Conservation (phyloP, 2,888 invertebrate species). For the Deilephila elpenor region DNA sequence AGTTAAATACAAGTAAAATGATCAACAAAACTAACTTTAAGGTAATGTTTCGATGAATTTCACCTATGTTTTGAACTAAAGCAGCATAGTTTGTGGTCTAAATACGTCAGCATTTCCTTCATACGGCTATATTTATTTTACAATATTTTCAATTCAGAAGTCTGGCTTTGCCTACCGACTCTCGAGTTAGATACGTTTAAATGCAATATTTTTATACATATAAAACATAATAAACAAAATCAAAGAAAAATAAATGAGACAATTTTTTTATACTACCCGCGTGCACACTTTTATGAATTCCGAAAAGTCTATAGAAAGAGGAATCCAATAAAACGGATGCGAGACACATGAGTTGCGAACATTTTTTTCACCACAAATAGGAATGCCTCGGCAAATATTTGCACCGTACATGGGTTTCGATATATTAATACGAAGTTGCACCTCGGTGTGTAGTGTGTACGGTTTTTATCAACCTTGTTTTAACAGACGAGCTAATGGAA, state of each 20-base stretch:
- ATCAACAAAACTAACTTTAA: no score
- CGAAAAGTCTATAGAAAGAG: constrained; percentile 11
- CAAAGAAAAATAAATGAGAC: neutral
- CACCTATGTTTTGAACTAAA: no score
- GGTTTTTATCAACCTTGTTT: constrained; percentile 11
- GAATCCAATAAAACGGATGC: constrained; percentile 21
- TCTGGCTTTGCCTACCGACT: no score
- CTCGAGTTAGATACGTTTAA: neutral
- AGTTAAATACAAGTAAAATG: neutral
- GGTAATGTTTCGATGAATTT: no score
- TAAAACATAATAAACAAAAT: neutral
- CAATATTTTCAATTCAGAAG: no score
- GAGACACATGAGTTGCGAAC: constrained; percentile 20
- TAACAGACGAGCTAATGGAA: constrained; percentile 13
- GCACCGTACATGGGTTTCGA: constrained; percentile 21
- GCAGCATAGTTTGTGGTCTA: no score
- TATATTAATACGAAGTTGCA: constrained; percentile 25
- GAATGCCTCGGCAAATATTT: constrained; percentile 12
- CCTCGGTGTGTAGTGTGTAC: constrained; percentile 9
- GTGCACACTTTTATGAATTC: neutral
- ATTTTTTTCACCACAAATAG: constrained; percentile 16
- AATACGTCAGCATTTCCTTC: no score
- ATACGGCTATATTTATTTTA: no score
- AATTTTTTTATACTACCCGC: constrained; percentile 11
- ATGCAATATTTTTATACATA: neutral